Percentiles rank a stretch among this genome's conserved stretches.
Evolutionary conservation across 2,888 invertebrate species (phyloP).

Genomic region (Mimumesa dahlbomi): DNA sequence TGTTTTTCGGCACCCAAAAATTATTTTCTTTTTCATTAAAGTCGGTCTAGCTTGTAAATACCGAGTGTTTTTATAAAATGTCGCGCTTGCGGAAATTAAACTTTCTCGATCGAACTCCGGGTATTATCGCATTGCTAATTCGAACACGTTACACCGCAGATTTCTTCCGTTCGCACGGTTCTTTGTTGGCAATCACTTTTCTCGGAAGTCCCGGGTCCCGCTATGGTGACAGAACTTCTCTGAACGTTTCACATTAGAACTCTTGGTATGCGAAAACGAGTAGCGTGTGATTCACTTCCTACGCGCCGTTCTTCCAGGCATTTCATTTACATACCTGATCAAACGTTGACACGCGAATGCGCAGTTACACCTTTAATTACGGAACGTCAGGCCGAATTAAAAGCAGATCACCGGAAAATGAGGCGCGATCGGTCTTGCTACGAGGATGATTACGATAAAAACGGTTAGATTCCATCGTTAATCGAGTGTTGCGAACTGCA

Average conservation of each 20-base stretch:
- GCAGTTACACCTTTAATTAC: no score
- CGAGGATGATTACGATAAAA: no score
- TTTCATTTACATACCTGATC: background rate
- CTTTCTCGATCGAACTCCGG: background rate
- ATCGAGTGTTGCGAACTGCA: no score
- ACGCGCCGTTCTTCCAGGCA: conserved; percentile 1
- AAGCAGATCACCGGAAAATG: no score
- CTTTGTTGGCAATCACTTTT: conserved; percentile 12
- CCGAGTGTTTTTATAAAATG: background rate
- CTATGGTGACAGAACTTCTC: conserved; percentile 23
- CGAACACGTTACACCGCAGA: conserved; percentile 10
- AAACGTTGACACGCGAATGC: background rate
- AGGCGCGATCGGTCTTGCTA: no score
- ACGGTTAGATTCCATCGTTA: no score
- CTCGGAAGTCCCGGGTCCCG: conserved; percentile 20
- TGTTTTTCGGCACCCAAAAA: background rate
- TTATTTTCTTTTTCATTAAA: conserved; percentile 6
- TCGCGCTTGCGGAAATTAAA: conserved; percentile 1
- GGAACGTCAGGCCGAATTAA: no score
- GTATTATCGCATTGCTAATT: background rate
- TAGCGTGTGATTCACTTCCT: conserved; percentile 43
- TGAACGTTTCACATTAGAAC: conserved; percentile 34
- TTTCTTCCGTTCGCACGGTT: conserved; percentile 21
- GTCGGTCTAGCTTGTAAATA: background rate
- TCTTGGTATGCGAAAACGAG: conserved; percentile 43